Evolutionary conservation across 2,888 invertebrate species (phyloP).

Genomic region (Drosophila villosipedis): DNA sequence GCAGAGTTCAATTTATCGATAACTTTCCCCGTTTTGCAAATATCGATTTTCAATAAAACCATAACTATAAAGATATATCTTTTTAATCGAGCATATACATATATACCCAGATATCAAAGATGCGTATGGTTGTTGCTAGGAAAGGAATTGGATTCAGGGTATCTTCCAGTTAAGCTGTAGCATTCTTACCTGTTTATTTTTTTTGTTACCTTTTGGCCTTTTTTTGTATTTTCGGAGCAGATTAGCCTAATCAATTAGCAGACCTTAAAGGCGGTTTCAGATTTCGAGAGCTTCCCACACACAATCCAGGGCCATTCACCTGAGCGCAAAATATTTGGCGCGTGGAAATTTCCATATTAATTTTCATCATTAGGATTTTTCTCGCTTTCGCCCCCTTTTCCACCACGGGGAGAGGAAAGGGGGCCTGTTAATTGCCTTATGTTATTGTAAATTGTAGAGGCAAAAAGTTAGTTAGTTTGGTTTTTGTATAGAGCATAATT

Average conservation of each 20-base stretch:
- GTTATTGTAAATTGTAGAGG: slow-evolving; percentile 28
- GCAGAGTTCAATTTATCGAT: not conserved
- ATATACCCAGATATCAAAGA: not conserved
- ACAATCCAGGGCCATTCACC: slow-evolving; percentile 18
- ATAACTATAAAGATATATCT: not conserved
- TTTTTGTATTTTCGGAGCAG: slow-evolving; percentile 4
- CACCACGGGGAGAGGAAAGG: accelerated
- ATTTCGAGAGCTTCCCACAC: slow-evolving; percentile 45
- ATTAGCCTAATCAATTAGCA: slow-evolving; percentile 65
- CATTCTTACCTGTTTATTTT: not conserved
- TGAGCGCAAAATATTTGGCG: slow-evolving; percentile 40
- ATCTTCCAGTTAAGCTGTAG: not conserved
- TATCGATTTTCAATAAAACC: not conserved
- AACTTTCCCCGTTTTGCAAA: not conserved
- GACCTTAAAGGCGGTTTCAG: slow-evolving; percentile 33
- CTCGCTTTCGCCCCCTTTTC: not conserved
- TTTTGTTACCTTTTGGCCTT: slow-evolving; percentile 8
- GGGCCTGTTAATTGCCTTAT: slow-evolving; percentile 44
- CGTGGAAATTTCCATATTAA: slow-evolving; percentile 66
- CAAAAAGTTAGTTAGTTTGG: slow-evolving; percentile 28
- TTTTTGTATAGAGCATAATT: slow-evolving; percentile 51
- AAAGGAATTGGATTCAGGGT: not conserved
- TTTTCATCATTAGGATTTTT: slow-evolving; percentile 55
- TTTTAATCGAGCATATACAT: not conserved
- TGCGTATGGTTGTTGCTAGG: not conserved